Base-by-base conservation (phyloP, 64 coral and sea anemone species). In the Pocillopora damicornis region DNA sequence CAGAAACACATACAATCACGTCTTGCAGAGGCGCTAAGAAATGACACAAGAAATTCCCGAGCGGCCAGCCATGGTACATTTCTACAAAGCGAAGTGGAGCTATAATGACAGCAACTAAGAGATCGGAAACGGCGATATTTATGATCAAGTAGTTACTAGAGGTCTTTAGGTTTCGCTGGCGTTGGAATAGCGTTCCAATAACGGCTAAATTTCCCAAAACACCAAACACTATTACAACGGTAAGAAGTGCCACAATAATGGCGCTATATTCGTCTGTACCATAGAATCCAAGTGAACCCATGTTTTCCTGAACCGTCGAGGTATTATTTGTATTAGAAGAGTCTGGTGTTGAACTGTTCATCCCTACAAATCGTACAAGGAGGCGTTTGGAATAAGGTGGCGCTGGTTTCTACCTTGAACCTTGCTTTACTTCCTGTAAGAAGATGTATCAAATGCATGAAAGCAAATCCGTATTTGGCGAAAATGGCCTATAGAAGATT, bases 61-160 rank as follows among this genome's bases (percentile, higher is more conserved):
- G 89, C 13, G 94, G 91, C 94, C 94, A 96, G 0, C 87, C 88
- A 22, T 86, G 74, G 73, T 76, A 90, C 11, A 37, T 75, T 15
- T 87, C 82, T 1, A 93, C 18, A 30, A 96, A 87, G 5, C 83
- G 58, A 12, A 96, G 77, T 5, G 94, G 88, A 1, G 91, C 79
- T 0, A 88, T 74, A 14, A 97, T 63, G 11, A 90, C 73, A 17
- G 94, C 88, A 2, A 97, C 91, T 7, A 91, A 66, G 15, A 97
- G 45, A 66, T 97, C 94, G 0, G 94, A 91, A 15, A 93, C 60
- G 15, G 94, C 91, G 10, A 97, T 93, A 69, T 91, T 93, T 88
- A 97, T 97, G 23, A 97, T 74, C 22, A 97, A 72, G 60, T 90
- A 93, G 76, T 97, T 97, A 69, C 88, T 90, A 1, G 91, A 80